These are phyloP conservation scores for Girardinichthys multiradiatus DNA, from an alignment of 2,113 vertebrate species.

Conservation along the genomic window DNA sequence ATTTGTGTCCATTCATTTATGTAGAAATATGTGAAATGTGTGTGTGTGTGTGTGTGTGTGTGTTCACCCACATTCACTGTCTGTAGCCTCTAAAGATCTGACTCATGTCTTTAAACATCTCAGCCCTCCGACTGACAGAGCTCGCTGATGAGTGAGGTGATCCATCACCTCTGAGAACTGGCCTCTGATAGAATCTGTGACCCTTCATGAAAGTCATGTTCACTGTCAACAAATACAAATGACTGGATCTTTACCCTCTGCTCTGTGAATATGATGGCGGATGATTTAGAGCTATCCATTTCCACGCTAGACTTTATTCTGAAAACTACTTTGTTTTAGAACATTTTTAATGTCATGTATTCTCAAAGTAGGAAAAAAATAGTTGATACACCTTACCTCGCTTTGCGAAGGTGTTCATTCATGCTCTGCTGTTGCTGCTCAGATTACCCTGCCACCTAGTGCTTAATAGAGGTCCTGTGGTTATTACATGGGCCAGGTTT, in stretches of 20 bases:
- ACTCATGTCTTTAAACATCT: conserved; percentile 31
- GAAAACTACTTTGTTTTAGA: conserved; percentile 28
- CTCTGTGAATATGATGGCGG: conserved; percentile 15
- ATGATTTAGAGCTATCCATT: conserved; percentile 19
- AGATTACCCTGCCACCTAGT: conserved; percentile 49
- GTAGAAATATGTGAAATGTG: too few relatives aligned
- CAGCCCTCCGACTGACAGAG: conserved; percentile 31
- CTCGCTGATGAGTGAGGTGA: conserved; percentile 47
- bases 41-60: neutral
- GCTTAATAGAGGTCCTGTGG: conserved; percentile 68
- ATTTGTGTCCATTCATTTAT: too few relatives aligned
- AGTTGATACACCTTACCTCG: conserved; percentile 34
- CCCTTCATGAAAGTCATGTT: conserved; percentile 63
- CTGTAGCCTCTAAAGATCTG: conserved; percentile 21
- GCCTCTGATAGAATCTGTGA: conserved; percentile 62
- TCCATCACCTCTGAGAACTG: conserved; percentile 61
- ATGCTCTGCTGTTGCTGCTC: conserved; percentile 37
- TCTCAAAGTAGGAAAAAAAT: neutral
- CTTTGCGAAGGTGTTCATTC: conserved; percentile 42
- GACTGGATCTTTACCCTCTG: conserved; percentile 63
- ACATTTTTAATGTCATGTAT: conserved; percentile 35
- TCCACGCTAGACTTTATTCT: conserved; percentile 10
- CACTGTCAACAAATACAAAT: conserved; percentile 68
- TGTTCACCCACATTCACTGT: neutral
- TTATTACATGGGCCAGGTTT: conserved; percentile 71